phyloP scores from a whole-genome alignment of 2,797 vertebrate species.

The Hemibagrus guttatus region DNA sequence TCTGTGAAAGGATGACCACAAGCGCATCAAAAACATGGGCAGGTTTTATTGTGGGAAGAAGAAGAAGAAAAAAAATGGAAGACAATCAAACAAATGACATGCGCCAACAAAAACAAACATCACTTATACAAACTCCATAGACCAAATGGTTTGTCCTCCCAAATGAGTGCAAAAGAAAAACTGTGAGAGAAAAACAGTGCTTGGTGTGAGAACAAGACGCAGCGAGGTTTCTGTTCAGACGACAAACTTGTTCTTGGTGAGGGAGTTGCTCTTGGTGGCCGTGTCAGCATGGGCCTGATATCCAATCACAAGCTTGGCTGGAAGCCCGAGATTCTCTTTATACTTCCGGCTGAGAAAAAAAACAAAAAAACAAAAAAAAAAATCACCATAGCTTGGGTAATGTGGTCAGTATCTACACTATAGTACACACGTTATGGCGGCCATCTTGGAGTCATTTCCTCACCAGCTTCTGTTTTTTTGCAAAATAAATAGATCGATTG shows the following conservation, averaged over 20 bases:
- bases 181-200: neutral
- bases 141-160: neutral
- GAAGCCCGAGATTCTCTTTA: conserved; percentile 81
- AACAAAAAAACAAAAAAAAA: neutral
- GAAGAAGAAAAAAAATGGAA: neutral
- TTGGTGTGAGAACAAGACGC: neutral
- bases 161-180: neutral
- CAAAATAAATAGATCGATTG: neutral
- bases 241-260: conserved; percentile 82
- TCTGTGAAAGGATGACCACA: neutral
- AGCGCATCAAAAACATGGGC: neutral
- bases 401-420: neutral
- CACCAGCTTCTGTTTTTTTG: neutral
- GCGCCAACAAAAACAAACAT: neutral
- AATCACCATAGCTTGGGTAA: no score
- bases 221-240: conserved; percentile 64
- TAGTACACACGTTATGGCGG: neutral
- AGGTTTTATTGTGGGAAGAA: neutral
- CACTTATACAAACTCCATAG: neutral
- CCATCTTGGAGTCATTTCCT: neutral
- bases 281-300: conserved; percentile 86
- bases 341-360: conserved; percentile 72
- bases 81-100: neutral
- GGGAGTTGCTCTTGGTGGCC: conserved; percentile 80
- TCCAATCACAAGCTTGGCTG: conserved; percentile 78